Evolutionary conservation across 2,113 vertebrate species (phyloP).

Genomic region (Petrocephalus microphthalmus): DNA sequence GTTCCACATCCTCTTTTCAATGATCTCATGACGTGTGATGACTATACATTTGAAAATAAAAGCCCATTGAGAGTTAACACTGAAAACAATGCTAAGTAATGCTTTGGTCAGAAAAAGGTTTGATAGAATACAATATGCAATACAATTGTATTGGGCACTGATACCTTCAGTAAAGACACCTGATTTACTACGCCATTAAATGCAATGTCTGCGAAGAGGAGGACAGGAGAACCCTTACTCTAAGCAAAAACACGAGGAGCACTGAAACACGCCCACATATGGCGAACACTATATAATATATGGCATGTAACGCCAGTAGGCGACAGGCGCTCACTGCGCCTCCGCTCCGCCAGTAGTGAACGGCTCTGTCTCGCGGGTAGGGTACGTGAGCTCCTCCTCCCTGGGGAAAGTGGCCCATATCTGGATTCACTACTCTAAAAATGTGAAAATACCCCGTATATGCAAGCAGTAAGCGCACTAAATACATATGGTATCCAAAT

Average conservation of each 20-base stretch:
- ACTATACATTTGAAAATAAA: not conserved
- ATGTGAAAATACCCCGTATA: not conserved
- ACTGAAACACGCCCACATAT: not conserved
- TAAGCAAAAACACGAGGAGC: not conserved
- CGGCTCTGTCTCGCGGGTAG: conserved; percentile 56
- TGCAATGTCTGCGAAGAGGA: too few species aligned
- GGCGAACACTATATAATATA: not conserved
- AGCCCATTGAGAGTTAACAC: not conserved
- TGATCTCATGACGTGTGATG: not conserved
- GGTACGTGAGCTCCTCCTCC: conserved; percentile 52
- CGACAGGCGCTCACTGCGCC: not conserved
- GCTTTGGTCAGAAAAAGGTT: not conserved
- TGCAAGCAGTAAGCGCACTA: not conserved
- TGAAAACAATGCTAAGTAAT: not conserved
- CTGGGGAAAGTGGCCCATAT: conserved; percentile 21
- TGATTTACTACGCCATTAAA: not conserved
- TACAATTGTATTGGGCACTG: not conserved
- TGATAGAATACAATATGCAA: too few species aligned
- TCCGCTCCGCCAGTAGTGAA: conserved; percentile 38
- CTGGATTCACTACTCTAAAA: conserved; percentile 20
- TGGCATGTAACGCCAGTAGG: not conserved
- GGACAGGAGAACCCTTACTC: not conserved
- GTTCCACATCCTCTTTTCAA: not conserved
- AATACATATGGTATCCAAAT: not conserved
- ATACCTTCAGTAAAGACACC: not conserved